phyloP scores from a whole-genome alignment of 2,113 vertebrate species.

The Promerops cafer region DNA sequence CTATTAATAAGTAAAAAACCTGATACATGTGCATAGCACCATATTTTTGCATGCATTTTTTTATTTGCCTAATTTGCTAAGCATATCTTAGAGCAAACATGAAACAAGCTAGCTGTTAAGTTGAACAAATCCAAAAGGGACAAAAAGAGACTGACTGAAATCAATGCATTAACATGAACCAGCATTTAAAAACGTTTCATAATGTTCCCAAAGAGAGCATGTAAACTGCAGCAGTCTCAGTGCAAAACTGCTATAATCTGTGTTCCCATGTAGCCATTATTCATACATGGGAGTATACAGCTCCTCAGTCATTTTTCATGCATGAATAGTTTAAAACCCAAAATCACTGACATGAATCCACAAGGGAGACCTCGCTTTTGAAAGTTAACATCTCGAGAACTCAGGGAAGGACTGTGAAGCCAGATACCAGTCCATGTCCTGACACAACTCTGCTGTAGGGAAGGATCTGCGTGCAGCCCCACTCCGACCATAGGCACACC shows the following conservation, averaged over 20 bases:
- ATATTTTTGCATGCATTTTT: constrained; percentile 11
- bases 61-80: constrained; percentile 15
- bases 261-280: neutral
- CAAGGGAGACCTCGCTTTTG: neutral
- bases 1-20: constrained; percentile 30
- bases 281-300: neutral
- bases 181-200: constrained; percentile 41
- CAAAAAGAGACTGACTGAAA: neutral
- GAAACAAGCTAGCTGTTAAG: neutral
- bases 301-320: constrained; percentile 41
- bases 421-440: neutral
- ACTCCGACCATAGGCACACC: accelerated
- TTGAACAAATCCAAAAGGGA: constrained; percentile 23
- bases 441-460: neutral
- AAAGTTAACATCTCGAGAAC: neutral
- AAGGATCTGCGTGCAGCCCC: neutral
- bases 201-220: constrained; percentile 27
- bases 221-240: neutral
- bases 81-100: constrained; percentile 7
- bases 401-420: neutral
- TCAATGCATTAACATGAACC: neutral
- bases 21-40: neutral
- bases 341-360: constrained; percentile 6
- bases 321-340: constrained; percentile 15
- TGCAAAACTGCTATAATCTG: constrained; percentile 1